Evolutionary conservation across 2,888 invertebrate species (phyloP), one percentile per base, ranked within the genome.

Genomic region (Dicyrtoma fusca): DNA sequence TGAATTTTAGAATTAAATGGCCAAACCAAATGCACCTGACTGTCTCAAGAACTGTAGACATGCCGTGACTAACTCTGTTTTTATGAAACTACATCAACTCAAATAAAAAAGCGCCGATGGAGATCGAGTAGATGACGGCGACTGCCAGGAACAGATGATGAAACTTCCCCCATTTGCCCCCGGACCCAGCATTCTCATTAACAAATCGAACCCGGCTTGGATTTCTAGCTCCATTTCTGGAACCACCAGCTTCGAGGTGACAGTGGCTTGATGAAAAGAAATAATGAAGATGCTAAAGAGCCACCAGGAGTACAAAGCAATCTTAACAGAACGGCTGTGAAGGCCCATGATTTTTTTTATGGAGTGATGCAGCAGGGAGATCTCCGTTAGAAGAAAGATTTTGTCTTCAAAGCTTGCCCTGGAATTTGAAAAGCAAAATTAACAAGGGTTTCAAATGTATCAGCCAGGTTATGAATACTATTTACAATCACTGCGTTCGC

Each of bases 181-280:
- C 14, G 17, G 14, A 4, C 13, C 4, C 5, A 49, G 14, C 17
- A 8, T 4, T n/a, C 49, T 17, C 49, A 4, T n/a, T 49, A 25
- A 59, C 59, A 59, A 25, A 26, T 59, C 59, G 14, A n/a, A 26
- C 11, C 11, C 26, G 4, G 14, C 14, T 23, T 14, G 59, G 5
- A 59, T 1, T 10, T 26, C 59, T 1, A 26, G 59, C 34, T 25
- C 59, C 23, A 25, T 25, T 11, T 11, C 26, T 10, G 59, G 59
- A 25, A 26, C 25, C 6, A 59, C 59, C 10, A 59, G 26, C 17
- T 59, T 59, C 1, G 59, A 59, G n/a, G 59, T 59, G 14, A 59
- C 26, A 4, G 59, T 59, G 1, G 34, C 59, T 17, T 59, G 59
- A 17, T 59, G 59, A 26, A 26, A 59, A 8, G 59, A 26, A 26